Conservation (phyloP, 2,797 vertebrate genomes). For the Pseudochirops corinnae region DNA sequence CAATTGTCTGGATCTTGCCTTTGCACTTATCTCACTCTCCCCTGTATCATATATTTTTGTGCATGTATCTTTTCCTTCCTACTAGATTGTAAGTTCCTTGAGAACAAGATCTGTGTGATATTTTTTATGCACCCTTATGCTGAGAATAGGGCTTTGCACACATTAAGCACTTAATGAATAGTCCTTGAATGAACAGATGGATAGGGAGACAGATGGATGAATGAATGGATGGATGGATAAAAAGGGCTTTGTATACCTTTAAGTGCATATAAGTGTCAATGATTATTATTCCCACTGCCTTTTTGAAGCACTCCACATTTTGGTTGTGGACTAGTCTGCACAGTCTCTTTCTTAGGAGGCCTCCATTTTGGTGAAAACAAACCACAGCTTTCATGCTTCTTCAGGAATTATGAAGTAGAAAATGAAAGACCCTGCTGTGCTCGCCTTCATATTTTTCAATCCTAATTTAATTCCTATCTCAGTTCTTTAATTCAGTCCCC, state of each 20-base stretch:
- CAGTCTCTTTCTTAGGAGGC: constrained; percentile 36
- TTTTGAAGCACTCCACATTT: neutral
- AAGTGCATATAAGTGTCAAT: neutral
- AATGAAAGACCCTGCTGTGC: constrained; percentile 76
- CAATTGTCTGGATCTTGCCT: neutral
- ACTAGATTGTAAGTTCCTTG: neutral
- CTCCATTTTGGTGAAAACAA: constrained; percentile 74
- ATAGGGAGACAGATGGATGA: fast-evolving
- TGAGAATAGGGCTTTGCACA: neutral
- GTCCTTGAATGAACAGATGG: neutral
- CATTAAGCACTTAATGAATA: neutral
- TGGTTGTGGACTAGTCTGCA: neutral
- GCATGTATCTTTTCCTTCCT: neutral
- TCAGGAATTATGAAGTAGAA: constrained; percentile 76
- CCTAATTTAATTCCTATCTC: constrained; percentile 82
- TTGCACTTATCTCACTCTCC: neutral
- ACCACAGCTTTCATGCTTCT: constrained; percentile 67
- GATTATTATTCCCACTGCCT: fast-evolving
- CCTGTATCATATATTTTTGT: neutral
- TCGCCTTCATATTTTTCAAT: constrained; percentile 77
- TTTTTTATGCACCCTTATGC: neutral
- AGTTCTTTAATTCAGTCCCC: constrained; percentile 64
- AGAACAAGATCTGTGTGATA: neutral
- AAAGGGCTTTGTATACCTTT: neutral
- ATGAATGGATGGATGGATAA: fast-evolving